Conservation (phyloP, 2,797 vertebrate genomes). For the Eulemur mongoz region DNA sequence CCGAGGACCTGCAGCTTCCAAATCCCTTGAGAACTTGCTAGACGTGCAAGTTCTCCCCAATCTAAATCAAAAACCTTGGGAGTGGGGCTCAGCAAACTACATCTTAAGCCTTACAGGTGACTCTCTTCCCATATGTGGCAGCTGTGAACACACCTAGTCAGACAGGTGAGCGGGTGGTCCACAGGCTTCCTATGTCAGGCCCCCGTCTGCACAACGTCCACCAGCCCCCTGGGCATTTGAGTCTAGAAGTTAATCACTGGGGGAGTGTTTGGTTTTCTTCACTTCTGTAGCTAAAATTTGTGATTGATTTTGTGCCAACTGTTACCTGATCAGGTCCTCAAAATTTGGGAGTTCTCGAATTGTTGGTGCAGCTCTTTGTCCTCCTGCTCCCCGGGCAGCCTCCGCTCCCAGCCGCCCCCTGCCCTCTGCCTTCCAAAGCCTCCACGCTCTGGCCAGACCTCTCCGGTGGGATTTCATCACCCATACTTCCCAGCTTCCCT, state of each 20-base stretch:
- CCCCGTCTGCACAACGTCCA: rapidly evolving
- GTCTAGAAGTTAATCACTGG: not conserved
- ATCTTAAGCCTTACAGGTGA: rapidly evolving
- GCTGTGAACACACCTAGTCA: not conserved
- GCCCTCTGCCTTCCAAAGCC: not conserved
- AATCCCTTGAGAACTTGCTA: too few relatives aligned
- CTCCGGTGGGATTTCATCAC: not conserved
- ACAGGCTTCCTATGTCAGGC: rapidly evolving
- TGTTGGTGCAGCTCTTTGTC: too few relatives aligned
- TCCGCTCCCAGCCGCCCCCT: not conserved
- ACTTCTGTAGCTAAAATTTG: not conserved
- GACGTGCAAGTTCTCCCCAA: not conserved
- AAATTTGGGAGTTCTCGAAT: too few relatives aligned
- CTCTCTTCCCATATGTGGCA: not conserved
- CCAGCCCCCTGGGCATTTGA: rapidly evolving
- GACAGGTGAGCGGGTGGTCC: not conserved
- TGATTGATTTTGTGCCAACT: not conserved
- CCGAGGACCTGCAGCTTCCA: rapidly evolving
- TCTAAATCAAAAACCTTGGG: too few relatives aligned
- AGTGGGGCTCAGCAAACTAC: not conserved
- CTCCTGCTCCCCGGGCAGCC: rapidly evolving
- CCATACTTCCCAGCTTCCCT: not conserved
- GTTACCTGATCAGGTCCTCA: not conserved
- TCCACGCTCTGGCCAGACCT: not conserved
- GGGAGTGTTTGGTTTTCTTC: not conserved